Conservation (phyloP, 2,113 vertebrate genomes). For the Oostethus manadensis region DNA sequence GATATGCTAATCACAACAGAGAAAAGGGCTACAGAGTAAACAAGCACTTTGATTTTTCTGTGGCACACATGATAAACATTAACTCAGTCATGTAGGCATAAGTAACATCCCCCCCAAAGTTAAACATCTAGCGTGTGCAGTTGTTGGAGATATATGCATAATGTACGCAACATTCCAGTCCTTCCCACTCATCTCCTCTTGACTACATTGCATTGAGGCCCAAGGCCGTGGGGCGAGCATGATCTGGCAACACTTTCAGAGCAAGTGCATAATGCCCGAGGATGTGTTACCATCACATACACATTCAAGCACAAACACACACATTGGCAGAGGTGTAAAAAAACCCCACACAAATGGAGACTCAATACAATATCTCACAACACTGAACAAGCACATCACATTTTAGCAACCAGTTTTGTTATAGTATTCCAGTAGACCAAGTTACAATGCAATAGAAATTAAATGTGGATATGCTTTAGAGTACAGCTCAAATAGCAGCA, state of each 20-base stretch:
- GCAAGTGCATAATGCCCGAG: constrained; percentile 51
- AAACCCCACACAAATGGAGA: background rate
- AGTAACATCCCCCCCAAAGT: constrained; percentile 29
- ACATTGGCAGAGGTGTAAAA: too few relatives aligned
- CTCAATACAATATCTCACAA: too few relatives aligned
- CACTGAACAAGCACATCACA: too few relatives aligned
- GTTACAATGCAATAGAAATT: too few relatives aligned
- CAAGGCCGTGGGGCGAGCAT: constrained; percentile 37
- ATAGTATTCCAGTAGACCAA: too few relatives aligned
- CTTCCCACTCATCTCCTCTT: constrained; percentile 57
- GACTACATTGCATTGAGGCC: constrained; percentile 28
- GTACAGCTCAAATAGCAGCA: too few relatives aligned
- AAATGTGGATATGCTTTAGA: too few relatives aligned
- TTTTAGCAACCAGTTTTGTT: background rate
- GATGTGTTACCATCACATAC: constrained; percentile 50
- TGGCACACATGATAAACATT: constrained; percentile 82
- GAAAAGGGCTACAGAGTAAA: constrained; percentile 74
- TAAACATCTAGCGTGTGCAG: constrained; percentile 50
- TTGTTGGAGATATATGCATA: constrained; percentile 65
- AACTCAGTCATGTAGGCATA: constrained; percentile 56
- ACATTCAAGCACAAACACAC: background rate
- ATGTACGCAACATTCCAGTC: constrained; percentile 62
- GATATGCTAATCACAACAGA: constrained; percentile 87
- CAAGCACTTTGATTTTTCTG: constrained; percentile 78
- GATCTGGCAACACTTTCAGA: constrained; percentile 71